Base-by-base conservation (phyloP, 2,888 invertebrate genomes). In the Chaetoderma sp. region DNA sequence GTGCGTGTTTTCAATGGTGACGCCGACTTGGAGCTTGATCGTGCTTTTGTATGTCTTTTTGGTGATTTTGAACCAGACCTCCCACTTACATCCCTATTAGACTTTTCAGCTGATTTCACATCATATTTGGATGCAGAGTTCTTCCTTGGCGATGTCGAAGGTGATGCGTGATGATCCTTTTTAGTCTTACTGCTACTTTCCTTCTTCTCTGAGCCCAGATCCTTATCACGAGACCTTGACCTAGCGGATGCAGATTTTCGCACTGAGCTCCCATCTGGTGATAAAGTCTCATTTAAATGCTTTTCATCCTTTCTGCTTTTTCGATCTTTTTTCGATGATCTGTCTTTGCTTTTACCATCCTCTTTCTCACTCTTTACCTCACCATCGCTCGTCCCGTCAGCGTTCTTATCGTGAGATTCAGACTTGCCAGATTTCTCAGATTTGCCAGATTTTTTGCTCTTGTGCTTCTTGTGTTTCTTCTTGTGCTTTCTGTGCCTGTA, bases 401-500 rank as follows among this genome's bases (percentile, higher is more conserved):
- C 57, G 54, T 47, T 50, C 45, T 45, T 52, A 36, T 39, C 49
- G 27, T 32, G 32, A 32, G 39, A 23, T 13, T 60, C 65, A 18
- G 52, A 45, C 27, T 54, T 56, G 8, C 39, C 47, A 16, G 44
- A 44, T 4, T 60, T 30, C 30, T 60, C 60, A 5, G 23, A 50
- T 18, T 64, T 52, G 16, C 42, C 54, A 30, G 39, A 50, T 18
- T 45, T 32, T 16, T 27, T 27, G 6, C 33, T 57, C 39, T 50
- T 59, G 33, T 44, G 62, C 36, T 63, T 70, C 66, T 71, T 75
- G 21, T 70, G 63, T 39, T 71, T 73, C n/a, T n/a, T n/a, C 47
- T 72, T 71, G 16, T 71, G 68, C 28, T 73, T 70, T 58, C 70
- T 72, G 58, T 66, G 69, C 39, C 70, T 72, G 33, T 33, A 45